These are phyloP conservation scores for Galleria mellonella DNA, from an alignment of 1,140 invertebrate genomes.

Conservation along the genomic window DNA sequence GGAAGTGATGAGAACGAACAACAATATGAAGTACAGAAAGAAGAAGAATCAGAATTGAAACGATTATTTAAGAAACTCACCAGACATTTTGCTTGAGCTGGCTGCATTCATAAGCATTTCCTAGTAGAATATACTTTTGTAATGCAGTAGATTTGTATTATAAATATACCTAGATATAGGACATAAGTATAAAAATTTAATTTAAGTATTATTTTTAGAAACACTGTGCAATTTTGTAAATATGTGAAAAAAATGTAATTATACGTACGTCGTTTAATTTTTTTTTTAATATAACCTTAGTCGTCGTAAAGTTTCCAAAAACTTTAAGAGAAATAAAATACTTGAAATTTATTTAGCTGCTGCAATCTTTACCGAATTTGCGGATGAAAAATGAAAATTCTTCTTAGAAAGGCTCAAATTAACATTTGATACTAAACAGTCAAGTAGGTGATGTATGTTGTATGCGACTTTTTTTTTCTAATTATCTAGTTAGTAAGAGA, in stretches of 20 bases:
- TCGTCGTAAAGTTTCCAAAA: no score
- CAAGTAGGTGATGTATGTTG: no score
- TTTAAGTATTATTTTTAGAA: slow-evolving; percentile 31
- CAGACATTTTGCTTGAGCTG: slow-evolving; percentile 32
- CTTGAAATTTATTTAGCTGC: no score
- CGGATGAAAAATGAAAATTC: no score
- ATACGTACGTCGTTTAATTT: slow-evolving; percentile 10
- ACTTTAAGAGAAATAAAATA: no score
- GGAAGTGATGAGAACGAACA: not conserved
- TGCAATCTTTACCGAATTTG: no score
- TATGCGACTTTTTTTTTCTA: no score
- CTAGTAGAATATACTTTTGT: slow-evolving; percentile 35
- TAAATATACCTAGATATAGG: slow-evolving; percentile 22
- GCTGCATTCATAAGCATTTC: slow-evolving; percentile 36
- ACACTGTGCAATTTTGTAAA: slow-evolving; percentile 71
- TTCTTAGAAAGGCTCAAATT: no score
- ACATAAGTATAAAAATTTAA: slow-evolving; percentile 35
- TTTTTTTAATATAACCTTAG: no score
- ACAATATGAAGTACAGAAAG: slow-evolving; percentile 3
- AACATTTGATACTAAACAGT: no score
- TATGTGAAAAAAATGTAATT: slow-evolving; percentile 21
- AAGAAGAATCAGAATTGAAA: not conserved
- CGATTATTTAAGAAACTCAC: slow-evolving; percentile 34
- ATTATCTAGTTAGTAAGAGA: no score
- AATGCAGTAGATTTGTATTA: slow-evolving; percentile 17